Evolutionary conservation across 2,113 vertebrate genomes (phyloP).

Genomic region (Myodes glareolus): DNA sequence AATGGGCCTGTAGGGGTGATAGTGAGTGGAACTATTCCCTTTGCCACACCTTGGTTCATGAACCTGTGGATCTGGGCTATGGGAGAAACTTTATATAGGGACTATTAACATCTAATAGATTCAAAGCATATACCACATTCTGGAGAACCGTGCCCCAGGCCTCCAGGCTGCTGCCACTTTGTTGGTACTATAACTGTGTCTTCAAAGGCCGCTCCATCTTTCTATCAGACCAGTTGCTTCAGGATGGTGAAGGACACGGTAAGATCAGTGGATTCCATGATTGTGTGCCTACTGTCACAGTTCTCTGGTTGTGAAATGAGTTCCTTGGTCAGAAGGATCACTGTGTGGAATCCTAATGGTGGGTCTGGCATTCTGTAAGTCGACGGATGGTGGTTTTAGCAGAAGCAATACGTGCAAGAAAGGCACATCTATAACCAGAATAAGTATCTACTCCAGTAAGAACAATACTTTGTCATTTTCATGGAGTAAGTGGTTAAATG

Average conservation of each 20-base stretch:
- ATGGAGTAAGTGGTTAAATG: no score
- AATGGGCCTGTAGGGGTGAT: background rate
- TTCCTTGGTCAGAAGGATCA: background rate
- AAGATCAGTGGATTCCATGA: background rate
- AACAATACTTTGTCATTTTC: no score
- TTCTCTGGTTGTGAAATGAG: background rate
- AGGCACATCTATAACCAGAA: background rate
- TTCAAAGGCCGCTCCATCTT: no score
- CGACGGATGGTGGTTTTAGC: background rate
- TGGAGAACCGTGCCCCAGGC: no score
- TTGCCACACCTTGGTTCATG: background rate
- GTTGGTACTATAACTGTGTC: no score
- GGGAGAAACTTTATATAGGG: no score
- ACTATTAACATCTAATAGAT: no score
- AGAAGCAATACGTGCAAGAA: background rate
- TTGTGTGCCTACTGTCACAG: background rate
- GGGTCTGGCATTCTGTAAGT: background rate
- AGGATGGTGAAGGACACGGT: background rate
- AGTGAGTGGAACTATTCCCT: background rate
- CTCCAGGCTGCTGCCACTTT: no score
- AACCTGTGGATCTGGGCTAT: no score
- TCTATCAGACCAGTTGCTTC: background rate
- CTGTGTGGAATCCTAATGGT: background rate
- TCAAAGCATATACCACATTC: no score
- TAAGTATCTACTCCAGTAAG: background rate